Evolutionary conservation across 1,140 invertebrate species (phyloP).

Genomic region (Globodera rostochiensis): DNA sequence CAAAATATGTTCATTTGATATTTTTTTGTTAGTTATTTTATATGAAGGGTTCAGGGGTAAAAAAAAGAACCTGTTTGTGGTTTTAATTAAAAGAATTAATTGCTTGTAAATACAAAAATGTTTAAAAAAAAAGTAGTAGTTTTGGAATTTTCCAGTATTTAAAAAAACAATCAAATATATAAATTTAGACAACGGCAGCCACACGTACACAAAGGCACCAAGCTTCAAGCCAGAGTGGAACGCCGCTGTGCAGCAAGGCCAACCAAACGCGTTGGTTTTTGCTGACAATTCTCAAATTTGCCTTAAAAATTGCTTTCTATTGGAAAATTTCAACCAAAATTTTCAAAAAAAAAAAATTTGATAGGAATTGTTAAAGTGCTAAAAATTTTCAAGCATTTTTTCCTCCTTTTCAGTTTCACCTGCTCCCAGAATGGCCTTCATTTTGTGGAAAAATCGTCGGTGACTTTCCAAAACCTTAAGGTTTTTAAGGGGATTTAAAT

Average conservation of each 20-base stretch:
- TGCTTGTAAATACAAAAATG: too few species aligned
- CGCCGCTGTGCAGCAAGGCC: conserved; percentile 5
- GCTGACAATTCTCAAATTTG: neutral
- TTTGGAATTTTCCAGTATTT: too few species aligned
- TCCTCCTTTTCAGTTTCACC: neutral
- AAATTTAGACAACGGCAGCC: neutral
- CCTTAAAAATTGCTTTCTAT: neutral
- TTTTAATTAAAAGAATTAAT: too few species aligned
- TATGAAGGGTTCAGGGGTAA: too few species aligned
- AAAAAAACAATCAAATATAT: too few species aligned
- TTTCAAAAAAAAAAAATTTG: neutral
- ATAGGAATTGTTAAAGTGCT: too few species aligned
- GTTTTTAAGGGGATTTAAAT: conserved; percentile 24
- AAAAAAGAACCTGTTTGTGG: too few species aligned
- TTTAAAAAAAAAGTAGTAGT: too few species aligned
- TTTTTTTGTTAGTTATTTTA: too few species aligned
- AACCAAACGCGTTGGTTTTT: neutral
- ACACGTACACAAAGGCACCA: neutral
- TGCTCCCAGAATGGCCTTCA: conserved; percentile 19
- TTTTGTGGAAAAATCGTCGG: neutral
- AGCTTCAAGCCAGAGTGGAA: neutral
- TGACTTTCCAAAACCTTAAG: conserved; percentile 34
- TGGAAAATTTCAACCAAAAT: neutral
- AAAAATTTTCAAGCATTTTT: too few species aligned
- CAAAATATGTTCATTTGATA: too few species aligned